These are phyloP conservation scores for Petaurus breviceps DNA, from an alignment of 2,113 vertebrate species.

Conservation along the genomic window DNA sequence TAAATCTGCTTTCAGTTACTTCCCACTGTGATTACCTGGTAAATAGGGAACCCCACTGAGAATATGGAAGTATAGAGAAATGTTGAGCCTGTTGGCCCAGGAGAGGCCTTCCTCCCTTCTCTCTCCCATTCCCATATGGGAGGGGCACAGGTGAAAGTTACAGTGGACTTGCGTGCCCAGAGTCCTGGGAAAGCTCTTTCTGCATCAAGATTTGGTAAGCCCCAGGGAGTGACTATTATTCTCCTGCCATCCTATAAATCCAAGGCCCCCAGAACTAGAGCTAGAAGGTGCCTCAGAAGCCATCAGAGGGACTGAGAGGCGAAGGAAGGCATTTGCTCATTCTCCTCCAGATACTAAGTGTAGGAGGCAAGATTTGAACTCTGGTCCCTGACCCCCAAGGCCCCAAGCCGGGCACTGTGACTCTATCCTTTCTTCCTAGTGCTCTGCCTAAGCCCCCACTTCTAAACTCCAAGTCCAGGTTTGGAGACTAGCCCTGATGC, in stretches of 20 bases:
- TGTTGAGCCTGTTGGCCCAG: not conserved
- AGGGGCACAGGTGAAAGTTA: not conserved
- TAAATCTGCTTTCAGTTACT: not conserved
- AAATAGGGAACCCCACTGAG: not conserved
- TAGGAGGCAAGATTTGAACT: not conserved
- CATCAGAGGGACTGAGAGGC: not conserved
- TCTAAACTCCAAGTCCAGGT: not conserved
- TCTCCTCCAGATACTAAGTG: not conserved
- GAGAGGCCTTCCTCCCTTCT: not conserved
- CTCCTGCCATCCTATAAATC: not conserved
- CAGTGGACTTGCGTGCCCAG: not conserved
- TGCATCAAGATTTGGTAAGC: not conserved
- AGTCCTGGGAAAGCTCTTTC: not conserved
- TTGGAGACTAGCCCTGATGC: too few relatives aligned
- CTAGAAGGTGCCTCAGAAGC: not conserved
- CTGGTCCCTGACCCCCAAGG: too few relatives aligned
- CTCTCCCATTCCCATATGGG: not conserved
- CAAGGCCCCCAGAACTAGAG: too few relatives aligned
- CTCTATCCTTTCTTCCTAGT: not conserved
- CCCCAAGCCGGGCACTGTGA: too few relatives aligned
- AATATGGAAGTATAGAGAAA: too few relatives aligned
- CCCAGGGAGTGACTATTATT: not conserved
- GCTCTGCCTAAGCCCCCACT: not conserved
- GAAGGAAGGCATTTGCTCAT: not conserved
- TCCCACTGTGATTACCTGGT: not conserved